These are phyloP conservation scores for Rhynchonycteris naso DNA, from an alignment of 2,797 vertebrate species.

Conservation along the genomic window DNA sequence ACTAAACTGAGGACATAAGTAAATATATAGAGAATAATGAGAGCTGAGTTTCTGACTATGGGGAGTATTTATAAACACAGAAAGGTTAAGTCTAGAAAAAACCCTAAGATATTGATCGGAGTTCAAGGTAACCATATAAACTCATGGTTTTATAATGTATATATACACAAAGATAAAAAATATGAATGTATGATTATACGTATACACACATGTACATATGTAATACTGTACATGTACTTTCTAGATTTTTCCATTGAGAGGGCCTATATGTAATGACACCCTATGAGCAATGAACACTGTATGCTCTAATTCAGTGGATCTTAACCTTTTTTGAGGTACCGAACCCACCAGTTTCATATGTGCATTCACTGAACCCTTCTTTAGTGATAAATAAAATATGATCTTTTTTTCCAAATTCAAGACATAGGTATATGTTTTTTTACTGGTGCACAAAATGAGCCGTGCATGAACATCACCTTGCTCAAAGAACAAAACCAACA, in stretches of 20 bases:
- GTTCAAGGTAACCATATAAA: neutral
- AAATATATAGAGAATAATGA: neutral
- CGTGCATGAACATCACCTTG: no score
- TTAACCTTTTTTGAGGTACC: no score
- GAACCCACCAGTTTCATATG: no score
- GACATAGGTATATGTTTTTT: no score
- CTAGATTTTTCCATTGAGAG: neutral
- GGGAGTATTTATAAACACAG: neutral
- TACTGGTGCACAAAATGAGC: no score
- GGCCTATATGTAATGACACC: neutral
- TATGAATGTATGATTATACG: neutral
- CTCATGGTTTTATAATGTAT: neutral
- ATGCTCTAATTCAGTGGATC: slow-evolving; percentile 14
- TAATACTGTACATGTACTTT: neutral
- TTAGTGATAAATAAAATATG: no score
- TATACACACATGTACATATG: neutral
- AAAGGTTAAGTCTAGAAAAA: slow-evolving; percentile 25
- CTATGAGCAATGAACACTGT: neutral
- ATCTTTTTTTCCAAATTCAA: no score
- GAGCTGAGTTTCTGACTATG: slow-evolving; percentile 27
- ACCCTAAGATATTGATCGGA: neutral
- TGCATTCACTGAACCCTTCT: no score
- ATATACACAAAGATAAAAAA: neutral
- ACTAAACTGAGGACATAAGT: neutral
- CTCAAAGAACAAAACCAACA: no score